These are phyloP conservation scores for Amblyornis subalaris DNA, from an alignment of 2,113 vertebrate species.

Conservation along the genomic window DNA sequence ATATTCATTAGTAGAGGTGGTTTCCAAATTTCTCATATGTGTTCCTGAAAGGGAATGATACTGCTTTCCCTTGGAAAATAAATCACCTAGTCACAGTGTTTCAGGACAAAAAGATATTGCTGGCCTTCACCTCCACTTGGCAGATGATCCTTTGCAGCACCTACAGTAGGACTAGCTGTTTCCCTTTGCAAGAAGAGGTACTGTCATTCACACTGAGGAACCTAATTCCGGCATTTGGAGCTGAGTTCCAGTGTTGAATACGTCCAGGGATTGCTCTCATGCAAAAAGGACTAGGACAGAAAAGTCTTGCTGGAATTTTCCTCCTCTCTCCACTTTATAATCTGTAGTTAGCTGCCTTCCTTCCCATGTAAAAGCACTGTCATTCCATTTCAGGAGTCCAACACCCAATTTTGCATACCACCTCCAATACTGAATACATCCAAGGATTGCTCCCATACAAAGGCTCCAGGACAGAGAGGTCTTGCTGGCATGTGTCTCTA, in stretches of 20 bases:
- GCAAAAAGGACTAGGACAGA: neutral
- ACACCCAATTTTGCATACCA: neutral
- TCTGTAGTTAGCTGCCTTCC: neutral
- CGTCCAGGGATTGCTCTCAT: neutral
- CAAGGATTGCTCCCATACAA: neutral
- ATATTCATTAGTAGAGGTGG: neutral
- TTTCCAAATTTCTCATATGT: neutral
- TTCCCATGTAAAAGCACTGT: neutral
- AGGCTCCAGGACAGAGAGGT: neutral
- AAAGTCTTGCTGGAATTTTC: neutral
- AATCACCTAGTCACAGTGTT: neutral
- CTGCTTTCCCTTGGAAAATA: neutral
- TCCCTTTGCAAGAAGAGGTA: neutral
- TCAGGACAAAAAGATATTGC: neutral
- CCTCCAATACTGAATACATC: neutral
- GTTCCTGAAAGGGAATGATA: neutral
- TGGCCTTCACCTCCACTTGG: neutral
- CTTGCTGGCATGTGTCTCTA: neutral
- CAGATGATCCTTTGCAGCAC: neutral
- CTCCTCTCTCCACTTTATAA: neutral
- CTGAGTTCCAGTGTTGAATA: neutral
- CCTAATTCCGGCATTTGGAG: neutral
- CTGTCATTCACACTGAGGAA: neutral
- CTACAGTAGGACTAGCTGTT: neutral
- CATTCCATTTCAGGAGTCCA: neutral